A percentile compares a stretch with the other conserved stretches of the same genome.
phyloP scores from a whole-genome alignment of 2,113 vertebrate species.

The Stercorarius parasiticus region DNA sequence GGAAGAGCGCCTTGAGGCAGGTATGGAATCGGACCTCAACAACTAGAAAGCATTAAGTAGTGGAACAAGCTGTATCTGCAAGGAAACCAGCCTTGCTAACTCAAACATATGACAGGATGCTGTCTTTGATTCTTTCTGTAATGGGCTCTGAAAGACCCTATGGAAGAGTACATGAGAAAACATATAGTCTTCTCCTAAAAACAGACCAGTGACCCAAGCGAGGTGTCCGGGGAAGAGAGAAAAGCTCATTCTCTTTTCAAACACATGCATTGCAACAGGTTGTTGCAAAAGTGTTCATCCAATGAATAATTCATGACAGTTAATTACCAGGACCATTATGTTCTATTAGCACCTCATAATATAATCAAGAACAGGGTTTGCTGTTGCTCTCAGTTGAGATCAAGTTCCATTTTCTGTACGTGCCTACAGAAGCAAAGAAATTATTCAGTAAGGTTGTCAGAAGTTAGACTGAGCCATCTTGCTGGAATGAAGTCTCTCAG shows the following conservation, averaged over 20 bases:
- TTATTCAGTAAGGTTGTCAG: neutral
- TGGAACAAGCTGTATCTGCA: neutral
- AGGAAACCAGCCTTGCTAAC: neutral
- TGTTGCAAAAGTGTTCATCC: neutral
- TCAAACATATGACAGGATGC: fast-evolving
- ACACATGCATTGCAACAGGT: neutral
- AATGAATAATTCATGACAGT: neutral
- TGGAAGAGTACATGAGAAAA: neutral
- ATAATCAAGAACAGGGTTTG: neutral
- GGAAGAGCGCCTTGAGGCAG: neutral
- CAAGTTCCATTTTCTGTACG: neutral
- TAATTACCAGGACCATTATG: neutral
- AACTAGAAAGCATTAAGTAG: neutral
- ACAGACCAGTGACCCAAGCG: fast-evolving
- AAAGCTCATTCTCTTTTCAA: neutral
- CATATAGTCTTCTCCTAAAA: neutral
- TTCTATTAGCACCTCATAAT: neutral
- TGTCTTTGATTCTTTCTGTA: neutral
- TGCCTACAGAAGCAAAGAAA: neutral
- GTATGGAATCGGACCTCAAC: neutral
- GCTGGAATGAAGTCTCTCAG: neutral
- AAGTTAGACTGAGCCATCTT: neutral
- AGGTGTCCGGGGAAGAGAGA: neutral
- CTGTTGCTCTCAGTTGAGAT: neutral
- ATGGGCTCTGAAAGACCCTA: neutral